Base-by-base conservation (phyloP, 2,113 vertebrate genomes). In the Myiozetetes cayanensis region DNA sequence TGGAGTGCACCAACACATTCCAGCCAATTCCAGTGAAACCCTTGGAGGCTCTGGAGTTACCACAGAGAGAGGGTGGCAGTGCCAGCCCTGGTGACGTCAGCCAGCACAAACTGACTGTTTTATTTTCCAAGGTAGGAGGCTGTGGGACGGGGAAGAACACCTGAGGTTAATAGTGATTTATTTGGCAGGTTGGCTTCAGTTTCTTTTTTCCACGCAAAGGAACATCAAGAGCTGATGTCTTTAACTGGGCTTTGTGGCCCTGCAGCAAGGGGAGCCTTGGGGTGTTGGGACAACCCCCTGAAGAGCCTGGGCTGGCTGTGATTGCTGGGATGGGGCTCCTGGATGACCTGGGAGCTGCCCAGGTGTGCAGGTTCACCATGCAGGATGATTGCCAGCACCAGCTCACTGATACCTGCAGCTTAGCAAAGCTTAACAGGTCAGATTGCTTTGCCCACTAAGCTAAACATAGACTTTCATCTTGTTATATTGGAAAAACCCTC, bases 391-490 rank as follows among this genome's bases (percentile, higher is more conserved):
- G 9, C 58, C 17, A 68, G 72, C 52, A 27, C 65, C 61, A 49
- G 61, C 47, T 49, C 85, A 41, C 91, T 33, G 72, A 53, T 39
- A 92, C 9, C 50, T 7, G 0, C 0, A 1, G 90, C 92, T 93
- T 92, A 92, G 13, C 74, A 67, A 59, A 84, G 90, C 92, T 95
- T 89, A 89, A 0, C 43, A 44, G 88, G 89, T 55, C 88, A 89
- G 94, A 43, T 24, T 67, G 90, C 80, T 90, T 84, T 65, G 65
- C 76, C 65, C 91, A 19, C 20, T 70, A 71, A 94, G 63, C 89
- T 92, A 77, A 84, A 96, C 33, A 67, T 63, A 94, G 93, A 35
- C 55, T 52, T 91, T 90, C 59, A 95, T 96, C 92, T 66, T 84
- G 58, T 90, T 96, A 93, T 73, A 41, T 50, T 35, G 59, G 90